Evolutionary conservation across 1,140 invertebrate species (phyloP).

Genomic region (Habropoda laboriosa): DNA sequence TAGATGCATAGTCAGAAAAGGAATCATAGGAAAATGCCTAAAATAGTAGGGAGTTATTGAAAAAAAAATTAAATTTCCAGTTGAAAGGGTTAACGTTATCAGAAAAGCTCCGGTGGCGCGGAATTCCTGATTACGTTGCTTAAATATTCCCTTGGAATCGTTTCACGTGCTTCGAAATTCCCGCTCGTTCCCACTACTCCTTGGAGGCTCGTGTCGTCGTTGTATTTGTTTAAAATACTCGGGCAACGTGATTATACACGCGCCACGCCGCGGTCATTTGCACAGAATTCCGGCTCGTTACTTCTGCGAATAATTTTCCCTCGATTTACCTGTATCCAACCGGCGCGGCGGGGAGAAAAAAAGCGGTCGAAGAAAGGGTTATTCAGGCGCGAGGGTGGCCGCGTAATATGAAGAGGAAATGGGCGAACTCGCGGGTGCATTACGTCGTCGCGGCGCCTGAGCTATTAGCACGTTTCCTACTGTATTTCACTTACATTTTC

Average conservation of each 20-base stretch:
- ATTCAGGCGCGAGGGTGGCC: neutral
- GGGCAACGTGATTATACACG: neutral
- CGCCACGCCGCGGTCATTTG: neutral
- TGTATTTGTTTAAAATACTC: neutral
- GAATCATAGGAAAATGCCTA: too few species aligned
- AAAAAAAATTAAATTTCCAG: too few species aligned
- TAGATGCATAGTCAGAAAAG: too few species aligned
- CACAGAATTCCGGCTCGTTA: neutral
- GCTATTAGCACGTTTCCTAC: neutral
- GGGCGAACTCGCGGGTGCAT: neutral
- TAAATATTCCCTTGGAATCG: neutral
- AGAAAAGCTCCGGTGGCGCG: neutral
- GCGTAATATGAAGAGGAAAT: neutral
- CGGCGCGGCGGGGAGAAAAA: too few species aligned
- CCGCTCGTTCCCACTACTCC: too few species aligned
- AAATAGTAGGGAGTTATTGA: too few species aligned
- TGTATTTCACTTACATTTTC: too few species aligned
- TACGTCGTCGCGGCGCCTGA: neutral
- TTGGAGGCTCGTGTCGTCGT: too few species aligned
- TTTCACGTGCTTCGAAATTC: too few species aligned
- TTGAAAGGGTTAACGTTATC: neutral
- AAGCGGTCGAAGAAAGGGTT: neutral
- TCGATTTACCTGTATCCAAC: neutral
- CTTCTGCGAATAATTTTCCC: too few species aligned
- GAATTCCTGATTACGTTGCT: neutral